Evolutionary conservation across 2,797 vertebrate genomes (phyloP), one percentile per base, ranked within the genome.

Genomic region (Cebuella pygmaea): DNA sequence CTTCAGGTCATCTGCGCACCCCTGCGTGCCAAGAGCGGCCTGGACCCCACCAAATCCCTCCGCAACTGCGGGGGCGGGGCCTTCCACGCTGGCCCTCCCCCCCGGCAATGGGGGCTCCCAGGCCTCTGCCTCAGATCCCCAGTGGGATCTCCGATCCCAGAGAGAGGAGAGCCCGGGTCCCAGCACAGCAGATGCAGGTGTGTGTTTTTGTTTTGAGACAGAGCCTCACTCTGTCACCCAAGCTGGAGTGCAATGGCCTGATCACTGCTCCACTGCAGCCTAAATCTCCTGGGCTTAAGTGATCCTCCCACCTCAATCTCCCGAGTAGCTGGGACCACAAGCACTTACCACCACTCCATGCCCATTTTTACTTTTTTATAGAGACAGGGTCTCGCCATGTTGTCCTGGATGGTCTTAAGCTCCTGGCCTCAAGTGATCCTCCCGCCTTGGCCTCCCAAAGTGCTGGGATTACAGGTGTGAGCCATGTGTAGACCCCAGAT

Each of bases 41-140:
- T 5, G 26, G 19, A 2, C 15, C 52, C 90, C 86, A 64, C 79
- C 93, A 57, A 74, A 97, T 95, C 94, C 86, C 50, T 97, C 94
- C 81, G 72, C 91, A 70, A 57, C 46, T 13, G 79, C 10, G 2
- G 85, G 92, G 93, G 93, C 87, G 94, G 95, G 79, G 95, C 85
- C 70, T 95, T 13, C 46, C 90, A 52, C 7, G 1, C 24, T 5
- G 41, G 20, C 15, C 41, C 26, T 57, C 24, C 12, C 50, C 13
- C 20, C 27, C 2, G 75, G 48, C 30, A 87, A 12, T 12, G 13
- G 2, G 27, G 24, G 2, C 2, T 41, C 50, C 19, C 13, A 4
- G n/a, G 46, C 33, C 4, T 50, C 22, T 13, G 30, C 67, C 80
- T n/a, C 15, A 33, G 7, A n/a, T 64, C 61, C 61, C 14, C 61